These are phyloP conservation scores for Aradophagus sp. DNA, from an alignment of 1,140 invertebrate species.

Conservation along the genomic window DNA sequence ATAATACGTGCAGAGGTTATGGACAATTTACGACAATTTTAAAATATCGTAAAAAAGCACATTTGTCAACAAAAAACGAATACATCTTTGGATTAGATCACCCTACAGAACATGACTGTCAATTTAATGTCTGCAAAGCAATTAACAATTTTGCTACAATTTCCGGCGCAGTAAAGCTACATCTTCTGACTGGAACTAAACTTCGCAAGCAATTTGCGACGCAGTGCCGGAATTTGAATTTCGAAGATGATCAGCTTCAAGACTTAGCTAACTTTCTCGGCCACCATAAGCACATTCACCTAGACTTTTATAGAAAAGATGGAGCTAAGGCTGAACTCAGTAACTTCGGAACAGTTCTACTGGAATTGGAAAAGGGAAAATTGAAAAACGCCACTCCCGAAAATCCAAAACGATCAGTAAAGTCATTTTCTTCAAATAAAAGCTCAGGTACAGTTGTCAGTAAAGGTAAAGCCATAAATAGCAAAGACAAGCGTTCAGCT, in stretches of 20 bases:
- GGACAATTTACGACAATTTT: conserved; percentile 12
- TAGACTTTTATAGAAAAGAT: conserved; percentile 15
- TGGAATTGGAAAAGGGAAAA: background rate
- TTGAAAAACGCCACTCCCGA: too few species aligned
- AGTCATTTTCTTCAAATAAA: too few species aligned
- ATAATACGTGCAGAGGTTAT: conserved; percentile 1
- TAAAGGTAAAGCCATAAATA: too few species aligned
- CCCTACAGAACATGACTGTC: background rate
- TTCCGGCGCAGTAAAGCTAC: background rate
- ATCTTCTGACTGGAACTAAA: conserved; percentile 16
- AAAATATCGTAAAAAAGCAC: conserved; percentile 1
- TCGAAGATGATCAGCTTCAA: conserved; percentile 13
- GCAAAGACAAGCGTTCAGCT: too few species aligned
- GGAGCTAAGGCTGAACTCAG: background rate
- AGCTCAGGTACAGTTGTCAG: too few species aligned
- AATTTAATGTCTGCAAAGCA: conserved; percentile 1
- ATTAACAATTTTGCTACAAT: background rate
- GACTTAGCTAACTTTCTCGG: conserved; percentile 31
- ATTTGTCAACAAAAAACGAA: background rate
- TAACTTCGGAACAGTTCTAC: background rate
- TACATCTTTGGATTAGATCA: conserved; percentile 5
- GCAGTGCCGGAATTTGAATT: conserved; percentile 8
- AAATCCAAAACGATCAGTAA: too few species aligned
- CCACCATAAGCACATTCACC: conserved; percentile 11
- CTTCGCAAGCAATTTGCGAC: conserved; percentile 30